These are phyloP conservation scores for Poeciliopsis gracilis DNA, from an alignment of 2,797 vertebrate species.

Conservation along the genomic window DNA sequence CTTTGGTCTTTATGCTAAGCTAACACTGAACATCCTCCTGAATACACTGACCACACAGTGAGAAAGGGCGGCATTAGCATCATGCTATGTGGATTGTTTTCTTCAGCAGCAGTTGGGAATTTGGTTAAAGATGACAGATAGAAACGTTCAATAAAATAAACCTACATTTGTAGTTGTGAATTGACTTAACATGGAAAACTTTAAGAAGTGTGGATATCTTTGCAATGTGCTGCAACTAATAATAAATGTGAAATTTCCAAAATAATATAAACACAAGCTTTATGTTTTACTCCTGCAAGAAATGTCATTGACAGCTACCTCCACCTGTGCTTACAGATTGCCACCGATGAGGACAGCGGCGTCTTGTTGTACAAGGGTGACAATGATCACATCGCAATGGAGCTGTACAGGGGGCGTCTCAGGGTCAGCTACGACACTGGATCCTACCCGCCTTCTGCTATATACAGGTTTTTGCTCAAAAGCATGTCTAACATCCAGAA, in stretches of 20 bases:
- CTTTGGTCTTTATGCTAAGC: not conserved
- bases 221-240: not conserved
- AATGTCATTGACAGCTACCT: not conserved
- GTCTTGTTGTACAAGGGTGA: conserved; percentile 95
- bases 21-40: not conserved
- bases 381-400: conserved; percentile 92
- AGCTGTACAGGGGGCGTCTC: conserved; percentile 93
- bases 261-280: not conserved
- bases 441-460: conserved; percentile 91
- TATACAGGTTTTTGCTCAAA: conserved; percentile 89
- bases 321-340: conserved; percentile 82
- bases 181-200: not conserved
- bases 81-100: not conserved
- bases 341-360: conserved; percentile 96
- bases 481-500: not conserved
- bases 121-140: not conserved
- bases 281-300: not conserved
- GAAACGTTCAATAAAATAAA: not conserved
- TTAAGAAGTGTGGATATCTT: not conserved
- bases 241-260: not conserved
- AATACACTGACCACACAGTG: not conserved
- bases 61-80: not conserved
- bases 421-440: conserved; percentile 96
- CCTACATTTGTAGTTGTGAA: not conserved
- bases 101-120: not conserved